Evolutionary conservation across 2,888 invertebrate species (phyloP).

Genomic region (Euphydryas editha): DNA sequence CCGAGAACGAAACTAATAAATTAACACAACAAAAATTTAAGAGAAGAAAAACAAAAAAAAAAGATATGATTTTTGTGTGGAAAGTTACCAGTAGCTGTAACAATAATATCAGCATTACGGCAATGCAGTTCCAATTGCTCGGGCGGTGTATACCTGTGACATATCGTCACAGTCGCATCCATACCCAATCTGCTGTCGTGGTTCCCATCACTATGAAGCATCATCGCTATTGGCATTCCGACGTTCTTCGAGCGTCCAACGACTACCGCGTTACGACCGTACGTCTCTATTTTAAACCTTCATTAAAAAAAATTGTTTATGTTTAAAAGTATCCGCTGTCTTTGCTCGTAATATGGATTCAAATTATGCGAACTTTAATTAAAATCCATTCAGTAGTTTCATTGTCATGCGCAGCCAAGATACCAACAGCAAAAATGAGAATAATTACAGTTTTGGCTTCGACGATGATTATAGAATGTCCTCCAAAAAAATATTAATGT

Average conservation of each 20-base stretch:
- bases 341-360: no score
- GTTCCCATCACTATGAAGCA: slow-evolving; percentile 89
- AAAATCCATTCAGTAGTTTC: no score
- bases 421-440: no score
- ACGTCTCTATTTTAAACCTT: slow-evolving; percentile 86
- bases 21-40: background rate
- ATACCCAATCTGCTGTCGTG: slow-evolving; percentile 87
- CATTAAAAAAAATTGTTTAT: slow-evolving; percentile 45
- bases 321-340: no score
- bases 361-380: no score
- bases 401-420: no score
- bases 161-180: slow-evolving; percentile 95
- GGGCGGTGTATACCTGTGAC: slow-evolving; percentile 93
- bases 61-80: no score
- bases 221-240: slow-evolving; percentile 93
- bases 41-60: background rate
- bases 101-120: slow-evolving; percentile 89
- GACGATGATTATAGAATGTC: no score
- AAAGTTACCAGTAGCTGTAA: slow-evolving; percentile 87
- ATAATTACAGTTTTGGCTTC: no score
- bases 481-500: no score
- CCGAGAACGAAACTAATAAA: background rate
- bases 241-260: slow-evolving; percentile 96
- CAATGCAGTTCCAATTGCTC: slow-evolving; percentile 88
- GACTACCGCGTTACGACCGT: slow-evolving; percentile 94